Percentiles rank a stretch among this genome's conserved stretches.
Conservation (phyloP, 2,888 invertebrate species). For the Labia minor region DNA sequence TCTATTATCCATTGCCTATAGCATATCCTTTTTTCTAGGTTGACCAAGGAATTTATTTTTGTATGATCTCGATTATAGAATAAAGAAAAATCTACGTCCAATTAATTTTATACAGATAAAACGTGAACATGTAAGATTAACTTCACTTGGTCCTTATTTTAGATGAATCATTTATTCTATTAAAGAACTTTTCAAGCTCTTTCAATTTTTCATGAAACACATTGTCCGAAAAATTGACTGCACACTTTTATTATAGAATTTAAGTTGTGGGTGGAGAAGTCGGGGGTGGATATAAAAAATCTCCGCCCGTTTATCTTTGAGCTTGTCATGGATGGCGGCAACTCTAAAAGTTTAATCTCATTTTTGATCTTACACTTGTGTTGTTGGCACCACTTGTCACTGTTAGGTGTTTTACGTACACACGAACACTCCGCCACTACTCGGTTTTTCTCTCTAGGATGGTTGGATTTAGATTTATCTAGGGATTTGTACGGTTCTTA, state of each 20-base stretch:
- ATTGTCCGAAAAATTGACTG: conserved; percentile 6
- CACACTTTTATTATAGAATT: neutral
- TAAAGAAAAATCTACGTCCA: neutral
- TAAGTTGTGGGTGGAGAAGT: neutral
- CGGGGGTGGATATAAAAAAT: neutral
- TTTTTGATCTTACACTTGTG: neutral
- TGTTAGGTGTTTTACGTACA: neutral
- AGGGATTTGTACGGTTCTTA: neutral
- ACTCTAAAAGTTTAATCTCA: neutral
- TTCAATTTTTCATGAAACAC: conserved; percentile 7
- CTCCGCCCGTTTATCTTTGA: neutral
- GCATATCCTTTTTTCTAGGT: neutral
- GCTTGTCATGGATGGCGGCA: neutral
- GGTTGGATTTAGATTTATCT: conserved; percentile 1
- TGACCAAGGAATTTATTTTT: neutral
- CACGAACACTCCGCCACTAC: neutral
- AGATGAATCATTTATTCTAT: neutral
- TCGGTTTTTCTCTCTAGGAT: conserved; percentile 13
- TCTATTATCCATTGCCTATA: neutral
- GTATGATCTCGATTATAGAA: neutral
- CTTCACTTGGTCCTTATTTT: too few species aligned
- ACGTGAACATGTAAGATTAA: too few species aligned
- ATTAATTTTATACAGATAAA: neutral
- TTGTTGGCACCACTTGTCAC: neutral
- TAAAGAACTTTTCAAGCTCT: neutral